Conservation (phyloP, 2,888 invertebrate genomes). For the Morpho achilles region DNA sequence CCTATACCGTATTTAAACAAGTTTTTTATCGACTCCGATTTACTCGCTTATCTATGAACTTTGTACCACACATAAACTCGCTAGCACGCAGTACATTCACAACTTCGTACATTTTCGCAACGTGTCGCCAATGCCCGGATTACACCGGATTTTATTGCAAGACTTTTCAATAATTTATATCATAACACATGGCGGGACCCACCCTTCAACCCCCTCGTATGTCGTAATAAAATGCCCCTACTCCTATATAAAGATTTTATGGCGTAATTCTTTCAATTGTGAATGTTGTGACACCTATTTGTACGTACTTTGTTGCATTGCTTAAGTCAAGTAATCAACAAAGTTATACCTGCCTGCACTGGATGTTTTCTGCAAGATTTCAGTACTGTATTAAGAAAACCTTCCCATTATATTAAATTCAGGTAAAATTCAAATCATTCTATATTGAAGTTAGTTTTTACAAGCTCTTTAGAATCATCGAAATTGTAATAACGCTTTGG, state of each 20-base stretch:
- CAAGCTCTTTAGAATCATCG: too few species aligned
- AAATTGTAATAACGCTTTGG: too few species aligned
- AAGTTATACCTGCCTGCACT: too few species aligned
- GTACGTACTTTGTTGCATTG: background rate
- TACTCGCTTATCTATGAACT: background rate
- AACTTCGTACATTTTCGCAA: conserved; percentile 62
- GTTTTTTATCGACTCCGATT: too few species aligned
- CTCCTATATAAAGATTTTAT: conserved; percentile 16
- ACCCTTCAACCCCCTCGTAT: conserved; percentile 18
- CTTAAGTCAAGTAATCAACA: too few species aligned
- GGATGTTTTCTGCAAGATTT: too few species aligned
- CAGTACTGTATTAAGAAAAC: too few species aligned
- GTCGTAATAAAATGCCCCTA: conserved; percentile 25
- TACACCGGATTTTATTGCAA: conserved; percentile 54
- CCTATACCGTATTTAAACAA: too few species aligned
- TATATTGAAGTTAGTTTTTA: too few species aligned
- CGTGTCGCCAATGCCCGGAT: conserved; percentile 48
- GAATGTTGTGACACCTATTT: conserved; percentile 2
- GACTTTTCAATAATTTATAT: conserved; percentile 71
- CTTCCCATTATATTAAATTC: too few species aligned
- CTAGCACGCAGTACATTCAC: conserved; percentile 58
- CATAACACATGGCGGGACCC: conserved; percentile 44
- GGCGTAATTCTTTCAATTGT: conserved; percentile 20
- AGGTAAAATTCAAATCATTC: too few species aligned
- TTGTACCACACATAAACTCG: conserved; percentile 24